phyloP scores from a whole-genome alignment of 1,140 invertebrate species.

The Mamestra configurata region DNA sequence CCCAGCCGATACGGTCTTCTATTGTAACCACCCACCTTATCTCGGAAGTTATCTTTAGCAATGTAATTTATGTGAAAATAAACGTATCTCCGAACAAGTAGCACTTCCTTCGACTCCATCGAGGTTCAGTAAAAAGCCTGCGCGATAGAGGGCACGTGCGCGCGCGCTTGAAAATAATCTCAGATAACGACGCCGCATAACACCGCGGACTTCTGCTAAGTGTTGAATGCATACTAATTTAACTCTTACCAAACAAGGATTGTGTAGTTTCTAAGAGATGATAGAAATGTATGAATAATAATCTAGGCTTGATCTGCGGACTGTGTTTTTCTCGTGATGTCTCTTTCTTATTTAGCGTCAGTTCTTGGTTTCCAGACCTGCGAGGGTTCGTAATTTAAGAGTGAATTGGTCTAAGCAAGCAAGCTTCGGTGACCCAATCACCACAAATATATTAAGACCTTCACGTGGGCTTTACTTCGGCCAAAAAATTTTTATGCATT shows the following conservation, averaged over 20 bases:
- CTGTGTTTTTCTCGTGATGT: too few species aligned
- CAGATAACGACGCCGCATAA: constrained; percentile 8
- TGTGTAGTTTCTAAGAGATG: neutral
- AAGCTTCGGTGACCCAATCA: too few species aligned
- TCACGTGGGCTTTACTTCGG: too few species aligned
- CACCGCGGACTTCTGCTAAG: neutral
- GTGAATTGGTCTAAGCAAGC: too few species aligned
- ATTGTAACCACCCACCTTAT: neutral
- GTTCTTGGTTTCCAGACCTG: too few species aligned
- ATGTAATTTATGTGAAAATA: neutral
- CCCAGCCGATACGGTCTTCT: too few species aligned
- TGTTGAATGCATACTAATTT: constrained; percentile 16
- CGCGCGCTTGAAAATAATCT: constrained; percentile 31
- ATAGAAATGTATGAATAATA: neutral
- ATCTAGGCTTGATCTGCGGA: too few species aligned
- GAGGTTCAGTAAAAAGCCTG: neutral
- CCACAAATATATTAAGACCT: too few species aligned
- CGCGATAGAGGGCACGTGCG: constrained; percentile 18
- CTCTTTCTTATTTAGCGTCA: too few species aligned
- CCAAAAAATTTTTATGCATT: too few species aligned
- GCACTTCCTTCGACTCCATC: neutral
- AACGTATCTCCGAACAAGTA: neutral
- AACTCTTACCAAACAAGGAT: neutral
- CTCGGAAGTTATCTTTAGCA: neutral
- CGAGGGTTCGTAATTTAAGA: too few species aligned